These are phyloP conservation scores for Siniperca undulata DNA, from an alignment of 2,797 vertebrate species.

Conservation along the genomic window DNA sequence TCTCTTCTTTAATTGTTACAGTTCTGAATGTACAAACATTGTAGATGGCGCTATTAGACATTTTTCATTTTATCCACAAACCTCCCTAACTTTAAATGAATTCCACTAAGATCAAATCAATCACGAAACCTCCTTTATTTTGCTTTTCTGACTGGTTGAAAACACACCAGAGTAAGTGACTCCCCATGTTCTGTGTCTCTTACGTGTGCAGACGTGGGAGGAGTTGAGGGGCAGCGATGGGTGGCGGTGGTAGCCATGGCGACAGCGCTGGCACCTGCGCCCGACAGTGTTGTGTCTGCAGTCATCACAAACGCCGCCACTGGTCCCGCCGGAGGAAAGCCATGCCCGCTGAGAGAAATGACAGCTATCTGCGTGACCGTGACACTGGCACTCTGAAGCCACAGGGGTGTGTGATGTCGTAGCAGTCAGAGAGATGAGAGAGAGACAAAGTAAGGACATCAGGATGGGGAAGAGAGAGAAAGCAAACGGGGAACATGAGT, in stretches of 20 bases:
- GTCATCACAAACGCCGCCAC: constrained; percentile 88
- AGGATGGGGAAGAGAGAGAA: neutral
- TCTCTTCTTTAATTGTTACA: neutral
- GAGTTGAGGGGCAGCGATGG: constrained; percentile 83
- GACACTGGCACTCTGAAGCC: constrained; percentile 89
- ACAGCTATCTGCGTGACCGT: constrained; percentile 89
- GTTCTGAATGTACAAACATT: constrained; percentile 1
- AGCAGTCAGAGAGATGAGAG: neutral
- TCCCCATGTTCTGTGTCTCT: constrained; percentile 58
- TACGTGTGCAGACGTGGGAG: constrained; percentile 88
- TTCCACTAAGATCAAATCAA: neutral
- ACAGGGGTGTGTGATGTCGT: constrained; percentile 3
- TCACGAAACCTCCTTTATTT: neutral
- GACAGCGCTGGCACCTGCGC: constrained; percentile 90
- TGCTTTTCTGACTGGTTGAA: neutral
- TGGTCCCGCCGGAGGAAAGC: constrained; percentile 85
- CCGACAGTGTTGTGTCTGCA: constrained; percentile 91
- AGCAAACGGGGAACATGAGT: neutral
- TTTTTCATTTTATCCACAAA: neutral
- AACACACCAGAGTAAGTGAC: neutral
- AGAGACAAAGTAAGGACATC: neutral
- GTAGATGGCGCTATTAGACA: constrained; percentile 37
- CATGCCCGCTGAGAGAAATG: constrained; percentile 89
- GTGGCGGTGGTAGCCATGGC: constrained; percentile 86
- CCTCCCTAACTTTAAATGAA: neutral